Conservation (phyloP, 2,113 vertebrate genomes). For the Coturnix japonica region DNA sequence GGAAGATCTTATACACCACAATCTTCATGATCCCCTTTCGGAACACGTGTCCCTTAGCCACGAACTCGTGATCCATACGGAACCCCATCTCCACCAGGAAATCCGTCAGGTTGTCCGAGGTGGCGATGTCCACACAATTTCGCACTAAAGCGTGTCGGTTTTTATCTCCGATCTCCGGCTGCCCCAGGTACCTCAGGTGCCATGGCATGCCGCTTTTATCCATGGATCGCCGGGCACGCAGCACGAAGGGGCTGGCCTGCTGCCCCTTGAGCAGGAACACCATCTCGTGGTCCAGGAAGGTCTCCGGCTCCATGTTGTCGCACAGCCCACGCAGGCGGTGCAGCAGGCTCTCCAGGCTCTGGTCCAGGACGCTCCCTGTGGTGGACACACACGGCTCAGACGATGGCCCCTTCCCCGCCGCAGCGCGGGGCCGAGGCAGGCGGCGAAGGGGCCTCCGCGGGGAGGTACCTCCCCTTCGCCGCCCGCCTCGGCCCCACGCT, state of each 20-base stretch:
- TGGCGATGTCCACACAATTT: conserved; percentile 94
- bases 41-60: conserved; percentile 93
- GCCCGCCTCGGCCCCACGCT: too few species aligned
- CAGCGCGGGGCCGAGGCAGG: too few species aligned
- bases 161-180: conserved; percentile 96
- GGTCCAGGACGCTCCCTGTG: conserved; percentile 93
- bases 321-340: conserved; percentile 95
- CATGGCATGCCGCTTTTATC: conserved; percentile 87
- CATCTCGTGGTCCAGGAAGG: conserved; percentile 93
- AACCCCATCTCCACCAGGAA: conserved; percentile 98
- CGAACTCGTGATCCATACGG: conserved; percentile 98
- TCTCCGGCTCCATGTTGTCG: conserved; percentile 97
- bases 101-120: conserved; percentile 92
- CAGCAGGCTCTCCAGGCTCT: conserved; percentile 92
- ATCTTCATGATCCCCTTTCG: conserved; percentile 95
- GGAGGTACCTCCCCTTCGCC: too few species aligned
- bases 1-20: conserved; percentile 93
- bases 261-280: conserved; percentile 97
- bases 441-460: too few species aligned
- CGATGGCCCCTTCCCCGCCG: too few species aligned
- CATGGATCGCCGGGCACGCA: conserved; percentile 91
- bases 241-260: conserved; percentile 95
- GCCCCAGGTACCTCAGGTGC: conserved; percentile 95
- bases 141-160: conserved; percentile 91
- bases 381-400: background rate